phyloP scores from a whole-genome alignment of 2,888 invertebrate species.

The Ptychoptera contaminata region DNA sequence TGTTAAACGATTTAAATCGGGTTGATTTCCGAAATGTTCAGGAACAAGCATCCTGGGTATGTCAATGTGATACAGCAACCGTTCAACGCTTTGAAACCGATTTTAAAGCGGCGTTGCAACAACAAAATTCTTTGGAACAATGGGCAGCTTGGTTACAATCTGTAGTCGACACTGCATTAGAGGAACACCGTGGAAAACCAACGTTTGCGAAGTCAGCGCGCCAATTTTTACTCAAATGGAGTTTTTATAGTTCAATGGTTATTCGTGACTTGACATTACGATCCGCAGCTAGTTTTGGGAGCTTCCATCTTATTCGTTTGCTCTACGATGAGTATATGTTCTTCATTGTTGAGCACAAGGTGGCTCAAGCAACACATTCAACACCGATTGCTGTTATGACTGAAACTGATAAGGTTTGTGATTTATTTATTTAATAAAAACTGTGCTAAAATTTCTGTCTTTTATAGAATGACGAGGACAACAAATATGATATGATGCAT shows the following conservation, averaged over 20 bases:
- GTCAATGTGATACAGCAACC: conserved; percentile 75
- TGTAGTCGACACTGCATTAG: conserved; percentile 78
- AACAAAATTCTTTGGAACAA: conserved; percentile 86
- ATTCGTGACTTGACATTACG: conserved; percentile 91
- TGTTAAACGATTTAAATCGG: conserved; percentile 90
- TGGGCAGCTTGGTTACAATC: conserved; percentile 97
- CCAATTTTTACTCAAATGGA: conserved; percentile 95
- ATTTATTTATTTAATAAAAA: too few relatives aligned
- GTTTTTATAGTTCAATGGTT: conserved; percentile 96
- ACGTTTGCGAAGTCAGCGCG: conserved; percentile 73
- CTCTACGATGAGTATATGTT: conserved; percentile 99
- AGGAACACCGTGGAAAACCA: conserved; percentile 70
- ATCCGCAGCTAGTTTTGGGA: conserved; percentile 96
- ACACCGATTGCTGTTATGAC: conserved; percentile 91
- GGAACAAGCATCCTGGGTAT: conserved; percentile 90
- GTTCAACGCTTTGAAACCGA: conserved; percentile 78
- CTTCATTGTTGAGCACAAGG: conserved; percentile 92
- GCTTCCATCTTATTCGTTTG: conserved; percentile 93
- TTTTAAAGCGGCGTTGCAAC: conserved; percentile 81
- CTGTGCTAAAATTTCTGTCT: too few relatives aligned
- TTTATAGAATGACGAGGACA: too few relatives aligned
- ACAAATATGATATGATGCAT: too few relatives aligned
- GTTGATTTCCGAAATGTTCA: conserved; percentile 96
- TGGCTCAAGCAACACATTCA: conserved; percentile 76
- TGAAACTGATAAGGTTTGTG: conserved; percentile 30